Conservation (phyloP, 2,797 vertebrate genomes). For the Enteromius trimaculatus region DNA sequence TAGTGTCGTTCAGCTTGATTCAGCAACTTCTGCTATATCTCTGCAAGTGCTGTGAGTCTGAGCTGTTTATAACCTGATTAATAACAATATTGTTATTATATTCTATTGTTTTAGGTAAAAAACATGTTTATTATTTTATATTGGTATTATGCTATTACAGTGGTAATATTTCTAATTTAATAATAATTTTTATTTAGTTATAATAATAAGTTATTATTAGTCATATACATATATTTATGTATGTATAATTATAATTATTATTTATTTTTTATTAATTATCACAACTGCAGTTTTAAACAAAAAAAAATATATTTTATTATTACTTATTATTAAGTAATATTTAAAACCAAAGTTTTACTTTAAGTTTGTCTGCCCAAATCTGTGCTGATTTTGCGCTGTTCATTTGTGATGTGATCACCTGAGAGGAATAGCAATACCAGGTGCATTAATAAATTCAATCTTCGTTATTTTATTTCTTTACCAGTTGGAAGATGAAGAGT, state of each 20-base stretch:
- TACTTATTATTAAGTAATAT: background rate
- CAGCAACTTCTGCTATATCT: background rate
- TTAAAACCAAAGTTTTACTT: background rate
- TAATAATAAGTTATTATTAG: background rate
- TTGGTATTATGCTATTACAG: background rate
- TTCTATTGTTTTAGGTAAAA: background rate
- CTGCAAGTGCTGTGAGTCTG: background rate
- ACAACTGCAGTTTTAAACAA: too few species aligned
- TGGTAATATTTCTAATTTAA: background rate
- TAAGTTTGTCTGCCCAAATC: background rate
- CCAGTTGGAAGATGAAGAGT: slow-evolving; percentile 94
- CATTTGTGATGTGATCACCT: background rate
- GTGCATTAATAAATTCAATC: background rate
- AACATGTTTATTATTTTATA: background rate
- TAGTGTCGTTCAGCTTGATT: background rate
- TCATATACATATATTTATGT: background rate
- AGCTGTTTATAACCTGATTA: background rate
- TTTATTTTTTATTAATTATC: too few species aligned
- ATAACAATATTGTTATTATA: background rate
- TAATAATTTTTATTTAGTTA: background rate
- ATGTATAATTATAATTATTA: too few species aligned
- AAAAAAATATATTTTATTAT: background rate
- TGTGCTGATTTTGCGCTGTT: background rate
- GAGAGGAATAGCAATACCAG: background rate
- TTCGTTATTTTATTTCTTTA: slow-evolving; percentile 10